phyloP scores from a whole-genome alignment of 2,797 vertebrate genomes.

The Mormyrus proboscirostris region DNA sequence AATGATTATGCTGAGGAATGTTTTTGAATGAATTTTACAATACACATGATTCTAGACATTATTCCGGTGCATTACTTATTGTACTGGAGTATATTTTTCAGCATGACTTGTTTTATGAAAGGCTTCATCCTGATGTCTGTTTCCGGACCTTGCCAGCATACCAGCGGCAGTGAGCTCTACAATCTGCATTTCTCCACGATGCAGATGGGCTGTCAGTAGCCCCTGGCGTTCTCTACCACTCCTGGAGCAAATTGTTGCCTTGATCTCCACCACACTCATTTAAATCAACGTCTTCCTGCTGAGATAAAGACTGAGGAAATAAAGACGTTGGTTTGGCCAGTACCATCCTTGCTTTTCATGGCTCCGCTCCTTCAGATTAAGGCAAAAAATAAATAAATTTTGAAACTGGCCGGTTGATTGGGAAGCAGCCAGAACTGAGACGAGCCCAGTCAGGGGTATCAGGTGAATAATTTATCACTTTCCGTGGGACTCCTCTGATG shows the following conservation, averaged over 20 bases:
- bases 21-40: neutral
- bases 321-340: neutral
- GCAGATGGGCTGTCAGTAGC: neutral
- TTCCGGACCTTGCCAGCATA: neutral
- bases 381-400: neutral
- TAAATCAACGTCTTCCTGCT: constrained; percentile 21
- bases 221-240: neutral
- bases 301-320: constrained; percentile 11
- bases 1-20: neutral
- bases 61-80: neutral
- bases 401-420: neutral
- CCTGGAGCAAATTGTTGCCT: constrained; percentile 8
- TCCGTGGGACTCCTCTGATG: neutral
- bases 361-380: neutral
- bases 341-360: neutral
- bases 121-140: neutral
- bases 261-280: constrained; percentile 18
- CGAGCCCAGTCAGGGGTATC: neutral
- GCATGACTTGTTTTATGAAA: neutral
- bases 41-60: neutral
- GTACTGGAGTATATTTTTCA: neutral
- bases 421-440: neutral
- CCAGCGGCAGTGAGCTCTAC: neutral
- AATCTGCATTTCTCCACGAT: neutral
- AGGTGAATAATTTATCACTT: constrained; percentile 8